Percentiles rank a stretch among this genome's conserved stretches.
These are phyloP conservation scores for Himalopsyche phryganea DNA, from an alignment of 1,140 invertebrate species.

Conservation along the genomic window DNA sequence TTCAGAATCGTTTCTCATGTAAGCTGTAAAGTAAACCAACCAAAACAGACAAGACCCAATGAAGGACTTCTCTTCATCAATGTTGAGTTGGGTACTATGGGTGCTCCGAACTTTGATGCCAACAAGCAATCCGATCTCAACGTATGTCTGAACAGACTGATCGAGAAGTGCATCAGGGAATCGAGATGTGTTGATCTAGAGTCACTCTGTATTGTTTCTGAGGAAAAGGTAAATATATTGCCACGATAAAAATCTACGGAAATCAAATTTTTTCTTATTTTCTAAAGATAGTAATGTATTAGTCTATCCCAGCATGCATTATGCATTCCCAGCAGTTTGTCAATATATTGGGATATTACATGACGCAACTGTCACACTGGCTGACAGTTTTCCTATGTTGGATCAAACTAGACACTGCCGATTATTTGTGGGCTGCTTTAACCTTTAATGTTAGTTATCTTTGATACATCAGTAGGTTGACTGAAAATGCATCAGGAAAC, in stretches of 20 bases:
- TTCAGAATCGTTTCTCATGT: slow-evolving; percentile 81
- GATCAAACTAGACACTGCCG: too few species aligned
- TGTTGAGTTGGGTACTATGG: slow-evolving; percentile 83
- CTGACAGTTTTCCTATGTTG: too few species aligned
- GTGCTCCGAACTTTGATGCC: slow-evolving; percentile 73
- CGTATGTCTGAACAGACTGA: slow-evolving; percentile 75
- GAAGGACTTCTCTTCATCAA: slow-evolving; percentile 86
- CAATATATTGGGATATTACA: background rate
- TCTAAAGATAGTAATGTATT: background rate
- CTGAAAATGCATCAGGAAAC: too few species aligned
- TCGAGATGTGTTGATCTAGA: slow-evolving; percentile 88
- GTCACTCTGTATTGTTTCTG: slow-evolving; percentile 87
- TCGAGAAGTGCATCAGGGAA: slow-evolving; percentile 88
- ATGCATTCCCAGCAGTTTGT: background rate
- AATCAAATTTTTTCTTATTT: too few species aligned
- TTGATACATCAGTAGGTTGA: too few species aligned
- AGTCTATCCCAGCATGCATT: background rate
- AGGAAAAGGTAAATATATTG: slow-evolving; percentile 75
- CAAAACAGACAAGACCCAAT: slow-evolving; percentile 78
- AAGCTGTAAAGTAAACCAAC: slow-evolving; percentile 79
- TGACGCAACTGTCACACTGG: too few species aligned
- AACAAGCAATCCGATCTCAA: slow-evolving; percentile 67
- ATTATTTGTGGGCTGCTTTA: too few species aligned
- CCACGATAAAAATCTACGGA: too few species aligned
- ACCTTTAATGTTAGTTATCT: too few species aligned